Base-by-base conservation (phyloP, 2,797 vertebrate genomes). In the Paratrypauchen microcephalus region DNA sequence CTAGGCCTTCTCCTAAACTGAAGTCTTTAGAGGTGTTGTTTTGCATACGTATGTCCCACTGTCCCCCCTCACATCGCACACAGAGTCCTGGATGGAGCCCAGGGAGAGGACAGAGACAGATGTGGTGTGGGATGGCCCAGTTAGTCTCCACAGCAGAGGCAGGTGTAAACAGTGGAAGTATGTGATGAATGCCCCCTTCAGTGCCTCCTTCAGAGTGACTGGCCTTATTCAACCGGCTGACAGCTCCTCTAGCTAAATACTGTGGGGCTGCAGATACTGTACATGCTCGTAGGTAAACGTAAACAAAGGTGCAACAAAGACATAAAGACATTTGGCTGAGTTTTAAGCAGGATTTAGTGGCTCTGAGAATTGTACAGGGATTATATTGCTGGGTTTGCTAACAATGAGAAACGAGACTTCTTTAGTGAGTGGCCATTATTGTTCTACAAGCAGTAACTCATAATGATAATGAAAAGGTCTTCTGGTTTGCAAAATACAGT, bases 151-250 rank as follows among this genome's bases (percentile, higher is more conserved):
- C 85, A 79, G 87, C 82, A 87, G 87, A 91, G 92, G 90, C 90
- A 90, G 89, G 91, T 92, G 91, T 90, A 86, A 89, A 88, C 86
- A 77, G 87, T 73, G 77, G 70, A 87, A 83, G 84, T 78, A 81
- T 79, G 80, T 91, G 89, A 91, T 92, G 87, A 92, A 93, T 90
- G 89, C 87, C 87, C 88, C 88, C 85, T 87, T 87, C 91, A 93
- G 92, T 86, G 87, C 85, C n/a, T n/a, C n/a, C n/a, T 74, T 54
- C 75, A 92, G 90, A 93, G 89, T 91, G 92, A 91, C 87, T 89
- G 84, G 86, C 83, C 88, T 88, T 88, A 90, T 89, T 90, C 89
- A 86, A 81, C 86, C 86, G 76, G 86, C 76, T 83, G 87, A 90
- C 87, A 88, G 86, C 83, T 87, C 83, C 87, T 88, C 85, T 79